Percentiles rank a stretch among this genome's conserved stretches.
Conservation (phyloP, 2,888 invertebrate genomes). For the Mesochorus sp. region DNA sequence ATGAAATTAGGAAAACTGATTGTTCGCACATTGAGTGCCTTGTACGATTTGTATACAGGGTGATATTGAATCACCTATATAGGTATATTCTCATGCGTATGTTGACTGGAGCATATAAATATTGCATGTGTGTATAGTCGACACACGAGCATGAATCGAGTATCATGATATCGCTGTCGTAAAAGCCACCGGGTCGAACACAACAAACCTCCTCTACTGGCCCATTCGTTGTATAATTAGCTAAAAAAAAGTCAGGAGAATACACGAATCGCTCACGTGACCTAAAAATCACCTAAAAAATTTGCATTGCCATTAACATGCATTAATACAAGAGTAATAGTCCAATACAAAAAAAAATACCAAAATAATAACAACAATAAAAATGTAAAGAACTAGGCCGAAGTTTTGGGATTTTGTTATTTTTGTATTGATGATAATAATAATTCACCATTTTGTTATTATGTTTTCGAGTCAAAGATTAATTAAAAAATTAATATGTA, state of each 20-base stretch:
- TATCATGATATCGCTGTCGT: constrained; percentile 33
- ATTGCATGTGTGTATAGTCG: constrained; percentile 8
- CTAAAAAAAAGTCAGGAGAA: background rate
- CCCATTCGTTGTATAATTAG: constrained; percentile 26
- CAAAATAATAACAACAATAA: too few relatives aligned
- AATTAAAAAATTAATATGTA: too few relatives aligned
- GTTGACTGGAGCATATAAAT: background rate
- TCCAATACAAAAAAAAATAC: too few relatives aligned
- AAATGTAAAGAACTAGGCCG: too few relatives aligned
- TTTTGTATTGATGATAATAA: too few relatives aligned
- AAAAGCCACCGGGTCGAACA: constrained; percentile 50
- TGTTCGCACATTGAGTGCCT: background rate
- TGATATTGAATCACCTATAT: too few relatives aligned
- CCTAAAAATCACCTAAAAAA: background rate
- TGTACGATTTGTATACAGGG: background rate
- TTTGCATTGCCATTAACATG: too few relatives aligned
- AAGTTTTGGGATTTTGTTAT: too few relatives aligned
- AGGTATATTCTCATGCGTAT: background rate
- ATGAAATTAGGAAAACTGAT: constrained; percentile 12
- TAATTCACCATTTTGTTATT: too few relatives aligned
- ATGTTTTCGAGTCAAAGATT: too few relatives aligned
- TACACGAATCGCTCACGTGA: background rate
- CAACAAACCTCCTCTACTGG: constrained; percentile 9
- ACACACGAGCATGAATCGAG: background rate
- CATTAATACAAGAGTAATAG: too few relatives aligned